Evolutionary conservation across 1,140 invertebrate species (phyloP), one percentile per base, ranked within the genome.

Genomic region (Portunus trituberculatus): DNA sequence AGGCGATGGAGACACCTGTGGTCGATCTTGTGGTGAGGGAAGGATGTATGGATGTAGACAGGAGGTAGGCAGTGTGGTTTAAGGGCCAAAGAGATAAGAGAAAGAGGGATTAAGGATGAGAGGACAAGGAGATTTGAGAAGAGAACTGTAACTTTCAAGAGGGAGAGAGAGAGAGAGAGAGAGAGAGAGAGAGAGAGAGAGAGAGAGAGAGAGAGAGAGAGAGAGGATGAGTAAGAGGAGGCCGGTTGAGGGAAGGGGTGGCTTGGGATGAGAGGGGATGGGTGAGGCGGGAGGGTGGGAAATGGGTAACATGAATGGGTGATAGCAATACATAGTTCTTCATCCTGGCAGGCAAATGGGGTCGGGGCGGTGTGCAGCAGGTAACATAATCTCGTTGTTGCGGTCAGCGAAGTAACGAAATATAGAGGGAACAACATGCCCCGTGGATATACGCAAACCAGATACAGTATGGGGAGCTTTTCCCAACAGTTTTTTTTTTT

Each of bases 361-460:
- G 67, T 76, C 67, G 67, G 67, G 25, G 67, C 20, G 67, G 67
- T 20, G 67, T 76, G 67, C 67, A 76, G 20, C n/a, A n/a, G 67
- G 67, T 76, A 76, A 76, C n/a, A 76, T 76, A 76, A 76, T 76
- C 67, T 76, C 67, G 67, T 76, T 76, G 67, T 76, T 76, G 67
- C 20, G 25, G 67, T 20, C 67, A 76, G 67, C n/a, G 67, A 76
- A 76, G 67, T 76, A 76, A 25, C 12, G 67, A 76, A 76, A 76
- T 76, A 76, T 76, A 76, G 67, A 76, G 67, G 67, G 67, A 25
- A n/a, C 67, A 25, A 76, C 67, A n/a, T n/a, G n/a, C 20, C 67
- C 67, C 25, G 20, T 20, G n/a, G 20, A 76, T n/a, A 76, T n/a
- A 76, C 67, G n/a, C 67, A 76, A 59, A 59, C 3, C 67, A 76